These are phyloP conservation scores for Euzetes globulus DNA, from an alignment of 2,888 invertebrate genomes.

Conservation along the genomic window DNA sequence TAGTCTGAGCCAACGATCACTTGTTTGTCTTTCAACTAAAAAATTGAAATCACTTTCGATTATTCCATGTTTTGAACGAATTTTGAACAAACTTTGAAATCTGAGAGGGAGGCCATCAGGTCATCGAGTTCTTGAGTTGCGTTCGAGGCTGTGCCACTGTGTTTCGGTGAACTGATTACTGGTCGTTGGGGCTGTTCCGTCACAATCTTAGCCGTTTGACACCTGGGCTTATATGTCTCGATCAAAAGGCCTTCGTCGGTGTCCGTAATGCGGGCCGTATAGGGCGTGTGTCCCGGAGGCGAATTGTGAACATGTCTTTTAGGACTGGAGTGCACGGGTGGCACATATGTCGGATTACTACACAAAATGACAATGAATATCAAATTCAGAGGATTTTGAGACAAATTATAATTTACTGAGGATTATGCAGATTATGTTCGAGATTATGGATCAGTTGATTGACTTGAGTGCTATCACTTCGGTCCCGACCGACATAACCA, in stretches of 20 bases:
- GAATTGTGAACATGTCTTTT: not conserved
- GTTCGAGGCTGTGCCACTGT: slow-evolving; percentile 59
- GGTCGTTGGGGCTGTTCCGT: not conserved
- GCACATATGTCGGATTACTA: not conserved
- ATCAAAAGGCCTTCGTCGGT: not conserved
- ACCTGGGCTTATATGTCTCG: not conserved
- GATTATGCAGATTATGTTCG: slow-evolving; percentile 33
- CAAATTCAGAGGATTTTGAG: not conserved
- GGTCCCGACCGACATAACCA: not conserved
- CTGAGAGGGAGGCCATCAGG: slow-evolving; percentile 88
- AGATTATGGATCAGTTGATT: slow-evolving; percentile 35
- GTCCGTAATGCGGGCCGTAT: not conserved
- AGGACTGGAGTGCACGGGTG: not conserved
- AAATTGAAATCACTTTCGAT: not conserved
- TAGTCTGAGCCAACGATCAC: not conserved
- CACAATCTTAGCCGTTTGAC: not conserved
- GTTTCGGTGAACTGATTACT: slow-evolving; percentile 10
- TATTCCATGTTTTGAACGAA: not conserved
- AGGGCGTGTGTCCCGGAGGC: not conserved
- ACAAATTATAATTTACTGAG: slow-evolving; percentile 5
- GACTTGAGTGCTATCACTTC: slow-evolving; percentile 31
- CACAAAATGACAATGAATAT: not conserved
- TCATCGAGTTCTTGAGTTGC: slow-evolving; percentile 92
- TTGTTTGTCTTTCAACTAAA: slow-evolving; percentile 22
- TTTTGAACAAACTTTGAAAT: slow-evolving; percentile 70